Base-by-base conservation (phyloP, 2,113 vertebrate genomes). In the Platysteira castanea region DNA sequence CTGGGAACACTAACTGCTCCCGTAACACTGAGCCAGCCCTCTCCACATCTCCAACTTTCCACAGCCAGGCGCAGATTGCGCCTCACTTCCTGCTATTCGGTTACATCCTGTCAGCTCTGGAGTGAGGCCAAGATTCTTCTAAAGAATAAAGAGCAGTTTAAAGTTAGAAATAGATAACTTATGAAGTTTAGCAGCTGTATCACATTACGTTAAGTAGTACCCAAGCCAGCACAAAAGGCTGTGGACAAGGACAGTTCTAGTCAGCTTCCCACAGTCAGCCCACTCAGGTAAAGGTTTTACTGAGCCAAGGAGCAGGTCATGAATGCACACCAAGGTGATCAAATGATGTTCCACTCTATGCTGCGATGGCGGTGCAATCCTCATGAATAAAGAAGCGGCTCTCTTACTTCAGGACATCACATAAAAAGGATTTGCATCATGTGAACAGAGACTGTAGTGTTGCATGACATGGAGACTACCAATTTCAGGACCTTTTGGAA, bases 361-460 rank as follows among this genome's bases (percentile, higher is more conserved):
- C 49, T 87, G 90, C 10, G 1, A 74, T 37, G 39, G 82, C 12
- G 0, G 81, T 68, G 44, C 57, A 67, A 80, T 68, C 86, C 96
- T 98, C 97, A 97, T 97, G 96, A 98, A 98, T 97, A 97, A 98
- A 96, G 90, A 97, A 86, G 22, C 2, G 4, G 52, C 65, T 75
- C 52, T 95, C 96, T 97, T 98, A 97, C 96, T 97, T 98, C 96
- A 96, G 87, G 75, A 86, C 8, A 97, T 96, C 95, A 96, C 94
- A 96, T 95, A 96, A 97, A 98, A 77, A 95, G 90, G 87, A 74
- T 89, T 95, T 30, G 50, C 50, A 97, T 96, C 97, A 94, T 96
- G 94, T 96, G 97, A 97, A 84, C 54, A 80, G 85, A 96, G 81
- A 92, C 92, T 74, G 73, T 86, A 84, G 92, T 19, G n/a, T 42